Percentiles rank a stretch among this genome's conserved stretches.
Evolutionary conservation across 2,888 invertebrate species (phyloP).

Genomic region (Lasioglossum oenotherae): DNA sequence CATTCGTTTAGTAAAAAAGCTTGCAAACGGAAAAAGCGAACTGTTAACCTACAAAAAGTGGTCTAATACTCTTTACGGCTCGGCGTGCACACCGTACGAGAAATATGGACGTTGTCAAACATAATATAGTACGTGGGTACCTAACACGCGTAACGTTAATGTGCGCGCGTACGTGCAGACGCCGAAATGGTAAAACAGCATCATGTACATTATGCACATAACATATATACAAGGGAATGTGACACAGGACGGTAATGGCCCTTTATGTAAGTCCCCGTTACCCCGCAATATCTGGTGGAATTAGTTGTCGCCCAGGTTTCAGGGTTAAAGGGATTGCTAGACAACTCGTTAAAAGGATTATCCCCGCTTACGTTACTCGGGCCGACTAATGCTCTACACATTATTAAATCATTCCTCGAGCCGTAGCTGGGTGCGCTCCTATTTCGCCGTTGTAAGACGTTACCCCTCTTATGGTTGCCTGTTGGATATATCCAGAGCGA

Average conservation of each 20-base stretch:
- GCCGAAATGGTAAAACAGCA: conserved; percentile 1
- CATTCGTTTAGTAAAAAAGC: no score
- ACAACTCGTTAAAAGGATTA: conserved; percentile 83
- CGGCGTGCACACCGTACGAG: not conserved
- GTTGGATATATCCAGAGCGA: conserved; percentile 43
- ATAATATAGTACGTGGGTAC: not conserved
- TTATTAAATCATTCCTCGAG: conserved; percentile 81
- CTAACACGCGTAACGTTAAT: not conserved
- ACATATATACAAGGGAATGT: conserved; percentile 24
- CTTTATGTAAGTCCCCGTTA: conserved; percentile 44
- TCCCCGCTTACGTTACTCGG: conserved; percentile 79
- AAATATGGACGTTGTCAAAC: not conserved
- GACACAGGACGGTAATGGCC: conserved; percentile 40
- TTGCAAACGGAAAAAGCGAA: no score
- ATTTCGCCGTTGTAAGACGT: conserved; percentile 57
- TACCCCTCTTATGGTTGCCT: conserved; percentile 31
- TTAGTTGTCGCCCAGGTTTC: conserved; percentile 80
- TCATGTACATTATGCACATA: not conserved
- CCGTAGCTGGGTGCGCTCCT: conserved; percentile 57
- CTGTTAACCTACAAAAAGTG: not conserved
- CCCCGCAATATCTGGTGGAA: conserved; percentile 78
- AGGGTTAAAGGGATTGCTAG: conserved; percentile 81
- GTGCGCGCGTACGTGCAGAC: not conserved
- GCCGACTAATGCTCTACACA: conserved; percentile 79
- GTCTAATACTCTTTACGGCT: not conserved